These are phyloP conservation scores for Microtus agrestis DNA, from an alignment of 2,797 vertebrate species.

Conservation along the genomic window DNA sequence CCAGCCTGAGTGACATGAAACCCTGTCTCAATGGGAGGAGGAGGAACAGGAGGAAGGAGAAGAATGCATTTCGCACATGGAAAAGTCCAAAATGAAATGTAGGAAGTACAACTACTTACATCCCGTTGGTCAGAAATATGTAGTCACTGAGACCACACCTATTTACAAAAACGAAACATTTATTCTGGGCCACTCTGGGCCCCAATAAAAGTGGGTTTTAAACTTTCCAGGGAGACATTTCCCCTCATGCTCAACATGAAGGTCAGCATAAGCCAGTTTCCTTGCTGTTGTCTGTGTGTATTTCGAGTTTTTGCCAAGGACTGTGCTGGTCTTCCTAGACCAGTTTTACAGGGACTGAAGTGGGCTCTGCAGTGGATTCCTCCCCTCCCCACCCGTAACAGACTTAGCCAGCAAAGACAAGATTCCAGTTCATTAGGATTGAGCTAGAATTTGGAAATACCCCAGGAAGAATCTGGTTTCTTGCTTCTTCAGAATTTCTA, in stretches of 20 bases:
- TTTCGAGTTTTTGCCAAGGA: background rate
- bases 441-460: slow-evolving; percentile 28
- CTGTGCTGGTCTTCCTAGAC: background rate
- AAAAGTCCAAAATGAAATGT: background rate
- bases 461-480: slow-evolving; percentile 20
- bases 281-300: background rate
- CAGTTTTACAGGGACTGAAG: background rate
- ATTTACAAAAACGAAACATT: slow-evolving; percentile 2
- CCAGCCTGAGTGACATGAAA: background rate
- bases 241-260: background rate
- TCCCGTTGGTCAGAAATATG: background rate
- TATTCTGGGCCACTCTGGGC: background rate
- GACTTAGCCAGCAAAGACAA: background rate
- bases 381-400: background rate
- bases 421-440: slow-evolving; percentile 18
- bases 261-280: background rate
- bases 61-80: background rate
- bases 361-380: background rate
- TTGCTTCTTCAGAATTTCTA: slow-evolving; percentile 10
- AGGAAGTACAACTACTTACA: background rate
- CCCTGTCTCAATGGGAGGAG: background rate
- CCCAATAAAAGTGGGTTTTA: background rate
- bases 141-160: background rate
- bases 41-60: background rate
- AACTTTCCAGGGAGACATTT: slow-evolving; percentile 14